Evolutionary conservation across 2,888 invertebrate genomes (phyloP).

Genomic region (Lycaena phlaeas): DNA sequence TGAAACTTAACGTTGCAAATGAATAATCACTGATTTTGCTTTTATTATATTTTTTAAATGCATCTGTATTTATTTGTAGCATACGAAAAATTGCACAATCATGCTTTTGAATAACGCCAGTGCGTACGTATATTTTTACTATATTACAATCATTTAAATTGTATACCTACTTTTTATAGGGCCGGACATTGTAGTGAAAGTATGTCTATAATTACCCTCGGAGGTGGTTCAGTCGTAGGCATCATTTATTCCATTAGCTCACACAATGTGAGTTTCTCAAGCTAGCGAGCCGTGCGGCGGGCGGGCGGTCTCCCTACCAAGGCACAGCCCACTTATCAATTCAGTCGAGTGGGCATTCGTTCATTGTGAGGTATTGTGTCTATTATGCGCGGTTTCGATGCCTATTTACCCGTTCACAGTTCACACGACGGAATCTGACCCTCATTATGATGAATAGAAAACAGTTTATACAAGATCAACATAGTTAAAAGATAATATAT

Average conservation of each 20-base stretch:
- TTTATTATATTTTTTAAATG: too few species aligned
- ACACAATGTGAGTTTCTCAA: background rate
- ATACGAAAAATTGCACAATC: too few species aligned
- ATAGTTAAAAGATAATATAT: background rate
- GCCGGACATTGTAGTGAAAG: too few species aligned
- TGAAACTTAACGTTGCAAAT: too few species aligned
- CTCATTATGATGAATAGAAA: constrained; percentile 8
- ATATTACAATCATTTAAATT: too few species aligned
- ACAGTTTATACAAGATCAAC: background rate
- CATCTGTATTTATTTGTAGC: too few species aligned
- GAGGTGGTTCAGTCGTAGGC: too few species aligned
- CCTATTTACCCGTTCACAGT: constrained; percentile 57
- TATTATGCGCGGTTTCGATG: constrained; percentile 58
- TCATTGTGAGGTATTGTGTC: constrained; percentile 63
- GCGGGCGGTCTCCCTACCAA: constrained; percentile 27
- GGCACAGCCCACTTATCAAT: constrained; percentile 69
- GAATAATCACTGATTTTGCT: too few species aligned
- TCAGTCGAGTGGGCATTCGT: constrained; percentile 68
- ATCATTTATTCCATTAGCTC: background rate
- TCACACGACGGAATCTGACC: constrained; percentile 33
- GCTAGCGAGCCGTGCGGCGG: constrained; percentile 5
- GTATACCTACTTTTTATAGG: too few species aligned
- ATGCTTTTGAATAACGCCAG: too few species aligned
- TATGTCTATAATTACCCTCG: too few species aligned
- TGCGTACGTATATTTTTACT: too few species aligned